Percentiles rank a stretch among this genome's conserved stretches.
Evolutionary conservation across 2,113 vertebrate genomes (phyloP).

Genomic region (Rostratula benghalensis): DNA sequence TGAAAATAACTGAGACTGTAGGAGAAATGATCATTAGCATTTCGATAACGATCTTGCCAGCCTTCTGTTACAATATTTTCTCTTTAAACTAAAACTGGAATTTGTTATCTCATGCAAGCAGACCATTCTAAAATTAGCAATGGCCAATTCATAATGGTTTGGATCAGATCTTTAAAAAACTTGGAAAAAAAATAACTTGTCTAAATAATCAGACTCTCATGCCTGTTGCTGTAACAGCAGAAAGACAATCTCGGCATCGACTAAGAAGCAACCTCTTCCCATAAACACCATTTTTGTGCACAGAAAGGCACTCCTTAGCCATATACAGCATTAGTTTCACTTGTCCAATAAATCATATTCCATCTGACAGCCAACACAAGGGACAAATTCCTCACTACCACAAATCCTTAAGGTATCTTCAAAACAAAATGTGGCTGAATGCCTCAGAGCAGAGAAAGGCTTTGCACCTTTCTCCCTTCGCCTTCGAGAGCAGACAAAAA

Average conservation of each 20-base stretch:
- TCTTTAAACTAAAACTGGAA: conserved; percentile 26
- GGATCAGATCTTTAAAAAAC: neutral
- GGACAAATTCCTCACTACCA: neutral
- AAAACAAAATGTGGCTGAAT: neutral
- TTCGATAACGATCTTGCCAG: conserved; percentile 58
- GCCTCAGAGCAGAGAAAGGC: neutral
- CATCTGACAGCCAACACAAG: neutral
- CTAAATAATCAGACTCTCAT: conserved; percentile 1
- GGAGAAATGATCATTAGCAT: conserved; percentile 55
- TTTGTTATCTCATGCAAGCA: conserved; percentile 50
- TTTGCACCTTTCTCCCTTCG: neutral
- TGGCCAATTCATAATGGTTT: neutral
- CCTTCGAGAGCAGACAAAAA: neutral
- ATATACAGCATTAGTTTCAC: neutral
- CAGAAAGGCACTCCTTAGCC: neutral
- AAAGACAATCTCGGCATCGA: neutral
- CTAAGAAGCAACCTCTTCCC: neutral
- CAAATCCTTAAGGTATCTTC: neutral
- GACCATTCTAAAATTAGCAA: conserved; percentile 49
- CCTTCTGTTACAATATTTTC: conserved; percentile 47
- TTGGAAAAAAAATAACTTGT: neutral
- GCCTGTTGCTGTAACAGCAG: conserved; percentile 23
- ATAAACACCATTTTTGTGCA: conserved; percentile 2
- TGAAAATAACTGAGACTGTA: conserved; percentile 50
- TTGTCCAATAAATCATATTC: conserved; percentile 13